These are phyloP conservation scores for Bicyclus anynana DNA, from an alignment of 1,140 invertebrate species.

Conservation along the genomic window DNA sequence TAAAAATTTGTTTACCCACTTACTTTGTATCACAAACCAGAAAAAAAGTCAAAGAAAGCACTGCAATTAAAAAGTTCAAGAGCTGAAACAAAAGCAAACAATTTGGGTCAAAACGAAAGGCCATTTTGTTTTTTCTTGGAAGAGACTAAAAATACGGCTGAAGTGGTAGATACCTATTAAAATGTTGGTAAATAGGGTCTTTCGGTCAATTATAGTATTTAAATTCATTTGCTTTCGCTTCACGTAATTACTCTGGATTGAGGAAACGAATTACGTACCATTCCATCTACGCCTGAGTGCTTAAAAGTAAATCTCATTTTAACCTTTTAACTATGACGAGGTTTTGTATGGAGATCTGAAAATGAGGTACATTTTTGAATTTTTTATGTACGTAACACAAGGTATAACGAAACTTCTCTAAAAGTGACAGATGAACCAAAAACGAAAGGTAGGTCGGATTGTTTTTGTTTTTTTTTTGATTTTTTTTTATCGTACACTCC, in stretches of 20 bases:
- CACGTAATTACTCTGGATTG: background rate
- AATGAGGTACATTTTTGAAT: too few species aligned
- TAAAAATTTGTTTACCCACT: background rate
- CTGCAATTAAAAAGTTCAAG: constrained; percentile 2
- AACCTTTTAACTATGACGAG: too few species aligned
- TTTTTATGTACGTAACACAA: too few species aligned
- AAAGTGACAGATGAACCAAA: too few species aligned
- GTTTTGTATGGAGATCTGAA: too few species aligned
- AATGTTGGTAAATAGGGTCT: background rate
- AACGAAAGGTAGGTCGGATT: too few species aligned
- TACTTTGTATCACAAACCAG: background rate
- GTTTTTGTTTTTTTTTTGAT: too few species aligned
- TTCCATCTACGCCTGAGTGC: too few species aligned
- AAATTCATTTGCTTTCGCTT: background rate
- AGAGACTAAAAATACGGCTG: background rate
- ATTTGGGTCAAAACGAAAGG: background rate
- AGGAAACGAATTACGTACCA: too few species aligned
- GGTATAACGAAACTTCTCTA: too few species aligned
- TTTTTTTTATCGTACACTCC: too few species aligned
- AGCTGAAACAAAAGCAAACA: constrained; percentile 2
- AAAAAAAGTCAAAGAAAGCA: background rate
- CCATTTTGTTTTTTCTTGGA: background rate
- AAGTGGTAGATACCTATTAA: background rate
- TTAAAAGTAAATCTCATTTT: too few species aligned
- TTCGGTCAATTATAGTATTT: background rate